Evolutionary conservation across 2,797 vertebrate species (phyloP).

Genomic region (Anableps anableps): DNA sequence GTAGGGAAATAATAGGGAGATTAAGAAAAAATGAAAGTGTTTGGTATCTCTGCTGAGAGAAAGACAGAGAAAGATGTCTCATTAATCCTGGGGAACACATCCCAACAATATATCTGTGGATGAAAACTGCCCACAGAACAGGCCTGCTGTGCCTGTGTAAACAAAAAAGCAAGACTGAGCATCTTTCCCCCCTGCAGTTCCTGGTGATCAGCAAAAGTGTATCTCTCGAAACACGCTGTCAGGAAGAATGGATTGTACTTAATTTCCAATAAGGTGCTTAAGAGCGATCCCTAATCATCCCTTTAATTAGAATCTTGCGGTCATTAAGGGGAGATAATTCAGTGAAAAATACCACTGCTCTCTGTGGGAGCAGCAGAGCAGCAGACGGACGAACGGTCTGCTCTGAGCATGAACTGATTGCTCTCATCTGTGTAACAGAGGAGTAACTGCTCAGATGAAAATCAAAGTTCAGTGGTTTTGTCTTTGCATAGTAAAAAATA

Average conservation of each 20-base stretch:
- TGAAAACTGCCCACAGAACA: conserved; percentile 31
- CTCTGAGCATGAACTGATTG: conserved; percentile 29
- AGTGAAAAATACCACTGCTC: conserved; percentile 76
- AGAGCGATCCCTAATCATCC: conserved; percentile 83
- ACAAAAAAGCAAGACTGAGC: conserved; percentile 47
- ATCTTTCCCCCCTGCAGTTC: conserved; percentile 49
- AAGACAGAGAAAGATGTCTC: neutral
- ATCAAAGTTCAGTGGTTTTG: conserved; percentile 10
- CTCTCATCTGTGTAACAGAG: conserved; percentile 39
- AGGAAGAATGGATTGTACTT: conserved; percentile 83
- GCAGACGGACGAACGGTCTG: conserved; percentile 57
- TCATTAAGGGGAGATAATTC: conserved; percentile 84
- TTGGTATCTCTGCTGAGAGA: conserved; percentile 21
- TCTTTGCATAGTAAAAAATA: conserved; percentile 16
- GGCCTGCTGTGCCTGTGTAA: conserved; percentile 42
- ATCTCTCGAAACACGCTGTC: conserved; percentile 75
- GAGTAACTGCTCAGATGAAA: conserved; percentile 20
- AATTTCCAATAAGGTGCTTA: conserved; percentile 86
- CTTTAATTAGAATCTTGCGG: conserved; percentile 85
- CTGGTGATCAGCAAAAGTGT: conserved; percentile 73
- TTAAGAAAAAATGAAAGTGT: conserved; percentile 16
- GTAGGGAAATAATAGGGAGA: neutral
- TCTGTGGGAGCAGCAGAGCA: conserved; percentile 65
- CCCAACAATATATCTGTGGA: conserved; percentile 30
- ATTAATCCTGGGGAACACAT: conserved; percentile 37